Base-by-base conservation (phyloP, 1,140 invertebrate species). In the Drosophila triauraria region DNA sequence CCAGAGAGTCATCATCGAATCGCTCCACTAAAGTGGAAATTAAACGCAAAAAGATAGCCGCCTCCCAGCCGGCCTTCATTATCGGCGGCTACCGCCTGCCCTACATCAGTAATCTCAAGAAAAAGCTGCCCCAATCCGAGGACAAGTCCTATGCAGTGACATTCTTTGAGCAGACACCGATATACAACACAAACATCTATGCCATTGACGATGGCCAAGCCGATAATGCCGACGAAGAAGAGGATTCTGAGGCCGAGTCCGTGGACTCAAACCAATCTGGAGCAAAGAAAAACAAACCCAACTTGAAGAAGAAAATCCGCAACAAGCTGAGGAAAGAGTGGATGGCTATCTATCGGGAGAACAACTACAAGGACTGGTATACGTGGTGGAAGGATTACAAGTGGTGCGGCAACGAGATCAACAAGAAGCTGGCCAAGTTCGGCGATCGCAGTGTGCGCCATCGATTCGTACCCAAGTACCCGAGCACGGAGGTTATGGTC, bases 161-260 rank as follows among this genome's bases (percentile, higher is more conserved):
- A 20, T 87, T 88, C 56, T 87, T 80, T n/a, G 68, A 83, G 32
- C 80, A 86, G 10, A 56, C 61, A 17, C 83, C 83, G 2, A 65
- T 60, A 20, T 87, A 87, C 63, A 67, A 65, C n/a, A 82, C 83
- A 10, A 38, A 58, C 17, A 42, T 59, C 3, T 70, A 51, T 40
- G 63, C 63, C 8, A 61, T 38, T 17, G 44, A 70, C 7, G 47
- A 57, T 20, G 60, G 25, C 15, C 12, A 13, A 3, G 4, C n/a
- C 2, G 15, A 38, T 9, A 10, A 56, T 9, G 47, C 47, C 6
- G 74, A 63, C 12, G 68, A 70, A 5, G 42, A 48, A 13, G 53
- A 64, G 4, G 23, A 51, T 23, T 48, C 68, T 0, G 78, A 86
- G 44, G 25, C 60, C n/a, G 75, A 85, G n/a, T 68, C 51, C 2